Base-by-base conservation (phyloP, 2,888 invertebrate genomes). In the Choreutis nemorana region DNA sequence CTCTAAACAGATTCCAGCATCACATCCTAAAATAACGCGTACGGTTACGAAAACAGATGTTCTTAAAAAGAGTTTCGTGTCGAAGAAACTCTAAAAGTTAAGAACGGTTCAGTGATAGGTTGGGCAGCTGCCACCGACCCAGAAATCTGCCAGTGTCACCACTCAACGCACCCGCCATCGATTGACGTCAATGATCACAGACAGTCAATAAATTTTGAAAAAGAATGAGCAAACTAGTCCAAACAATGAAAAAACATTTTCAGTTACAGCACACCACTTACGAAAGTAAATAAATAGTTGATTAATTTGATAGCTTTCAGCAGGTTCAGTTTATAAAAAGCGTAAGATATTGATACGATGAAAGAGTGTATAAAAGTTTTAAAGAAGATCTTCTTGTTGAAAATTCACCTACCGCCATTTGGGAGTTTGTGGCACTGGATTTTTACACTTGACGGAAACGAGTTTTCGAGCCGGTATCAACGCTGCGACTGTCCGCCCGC, bases 401-500 rank as follows among this genome's bases (percentile, higher is more conserved):
- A 32, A 39, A 41, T 41, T 49, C 55, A 67, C 75, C 60, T 70
- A 77, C 75, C 49, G 75, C 61, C 75, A 77, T 77, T 48, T 56
- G 52, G 41, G 32, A 37, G 32, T 34, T 35, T 48, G 40, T 58
- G n/a, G n/a, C 54, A 59, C 62, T 42, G 36, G 55, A 59, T 50
- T 51, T 42, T 45, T 41, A n/a, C n/a, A 39, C 40, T 21, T 42
- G 33, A 35, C 35, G 41, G 50, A 50, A 46, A 47, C 75, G 58
- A 60, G 70, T 58, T 61, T 50, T 53, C 71, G 44, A 53, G 39
- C 33, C 58, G 60, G 46, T 58, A 53, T 58, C 70, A 45, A 48
- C 52, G 52, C 46, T 51, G 49, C 49, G 57, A 78, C 77, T 77
- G 73, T 39, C 64, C 62, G 70, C 66, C 73, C 75, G 75, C 73